These are phyloP conservation scores for Leptinotarsa defecta DNA, from an alignment of 1,140 invertebrate genomes.

Conservation along the genomic window DNA sequence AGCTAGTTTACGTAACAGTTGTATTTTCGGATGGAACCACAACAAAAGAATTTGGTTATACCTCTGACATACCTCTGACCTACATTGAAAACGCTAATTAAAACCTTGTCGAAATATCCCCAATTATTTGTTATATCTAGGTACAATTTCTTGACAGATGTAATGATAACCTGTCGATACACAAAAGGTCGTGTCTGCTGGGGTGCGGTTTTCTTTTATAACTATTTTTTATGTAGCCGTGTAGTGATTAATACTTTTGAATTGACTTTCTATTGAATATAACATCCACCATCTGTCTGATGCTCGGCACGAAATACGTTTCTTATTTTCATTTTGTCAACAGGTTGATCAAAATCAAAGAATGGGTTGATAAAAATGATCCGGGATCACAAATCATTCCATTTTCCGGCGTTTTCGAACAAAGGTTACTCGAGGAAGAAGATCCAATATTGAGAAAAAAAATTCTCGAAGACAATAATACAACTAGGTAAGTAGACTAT, in stretches of 20 bases:
- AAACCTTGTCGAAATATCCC: not conserved
- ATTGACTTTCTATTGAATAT: too few relatives aligned
- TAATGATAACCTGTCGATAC: not conserved
- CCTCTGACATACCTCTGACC: not conserved
- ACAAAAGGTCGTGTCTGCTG: not conserved
- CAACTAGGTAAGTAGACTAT: conserved; percentile 69
- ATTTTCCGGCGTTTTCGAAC: conserved; percentile 92
- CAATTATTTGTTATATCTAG: not conserved
- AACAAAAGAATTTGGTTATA: too few relatives aligned
- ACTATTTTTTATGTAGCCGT: too few relatives aligned
- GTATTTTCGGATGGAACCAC: too few relatives aligned
- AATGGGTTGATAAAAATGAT: conserved; percentile 98
- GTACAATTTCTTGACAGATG: not conserved
- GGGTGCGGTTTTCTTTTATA: not conserved
- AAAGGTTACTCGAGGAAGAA: conserved; percentile 84
- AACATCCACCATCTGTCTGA: too few relatives aligned
- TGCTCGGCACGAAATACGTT: not conserved
- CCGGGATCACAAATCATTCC: conserved; percentile 90
- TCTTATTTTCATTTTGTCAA: conserved; percentile 35
- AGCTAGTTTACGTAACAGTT: too few relatives aligned
- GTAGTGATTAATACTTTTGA: too few relatives aligned
- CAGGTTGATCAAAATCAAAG: conserved; percentile 97
- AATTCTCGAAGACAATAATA: conserved; percentile 79
- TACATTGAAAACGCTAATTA: not conserved
- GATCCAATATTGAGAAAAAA: conserved; percentile 74